Evolutionary conservation across 2,888 invertebrate genomes (phyloP).

Genomic region (Dromius quadrimaculatus): DNA sequence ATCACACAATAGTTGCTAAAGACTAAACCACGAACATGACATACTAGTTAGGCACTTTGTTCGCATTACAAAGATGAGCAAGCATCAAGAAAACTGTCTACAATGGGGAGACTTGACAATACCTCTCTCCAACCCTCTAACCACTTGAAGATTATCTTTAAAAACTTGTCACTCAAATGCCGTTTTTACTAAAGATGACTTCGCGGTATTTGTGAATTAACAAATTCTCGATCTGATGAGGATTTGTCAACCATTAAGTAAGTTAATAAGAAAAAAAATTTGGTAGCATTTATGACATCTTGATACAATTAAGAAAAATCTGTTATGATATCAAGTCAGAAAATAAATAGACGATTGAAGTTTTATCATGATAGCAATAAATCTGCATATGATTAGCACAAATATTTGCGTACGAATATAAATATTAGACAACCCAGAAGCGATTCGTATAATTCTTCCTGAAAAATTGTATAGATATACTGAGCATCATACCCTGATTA

Average conservation of each 20-base stretch:
- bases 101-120: constrained; percentile 36
- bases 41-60: constrained; percentile 45
- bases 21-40: constrained; percentile 15
- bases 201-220: constrained; percentile 37
- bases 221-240: constrained; percentile 28
- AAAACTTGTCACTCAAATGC: constrained; percentile 38
- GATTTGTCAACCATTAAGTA: constrained; percentile 8
- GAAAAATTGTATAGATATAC: no score
- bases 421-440: no score
- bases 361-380: no score
- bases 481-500: no score
- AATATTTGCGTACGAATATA: no score
- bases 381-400: no score
- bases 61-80: constrained; percentile 41
- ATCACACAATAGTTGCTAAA: constrained; percentile 35
- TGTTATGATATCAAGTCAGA: no score
- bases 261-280: no score
- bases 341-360: no score
- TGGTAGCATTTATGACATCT: no score
- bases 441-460: no score
- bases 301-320: no score
- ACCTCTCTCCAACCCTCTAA: background rate
- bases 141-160: background rate
- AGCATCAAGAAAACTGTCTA: constrained; percentile 42
- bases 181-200: constrained; percentile 26